Evolutionary conservation across 2,888 invertebrate species (phyloP).

Genomic region (Ypsolopha sequella): DNA sequence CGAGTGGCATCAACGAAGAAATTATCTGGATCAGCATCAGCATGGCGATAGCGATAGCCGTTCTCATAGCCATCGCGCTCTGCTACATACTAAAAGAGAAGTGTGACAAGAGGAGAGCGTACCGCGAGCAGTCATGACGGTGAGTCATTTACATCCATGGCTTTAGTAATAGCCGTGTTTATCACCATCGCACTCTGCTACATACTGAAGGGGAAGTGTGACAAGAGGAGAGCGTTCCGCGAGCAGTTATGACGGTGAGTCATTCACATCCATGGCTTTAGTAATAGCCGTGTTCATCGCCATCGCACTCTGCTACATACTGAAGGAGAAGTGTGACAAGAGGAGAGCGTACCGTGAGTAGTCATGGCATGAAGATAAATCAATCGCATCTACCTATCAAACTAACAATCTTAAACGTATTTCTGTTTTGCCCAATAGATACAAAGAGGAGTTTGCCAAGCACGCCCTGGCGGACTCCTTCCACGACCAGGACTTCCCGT

Average conservation of each 20-base stretch:
- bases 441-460: slow-evolving; percentile 62
- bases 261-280: slow-evolving; percentile 73
- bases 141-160: slow-evolving; percentile 76
- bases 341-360: slow-evolving; percentile 79
- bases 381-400: no score
- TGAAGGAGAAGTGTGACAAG: slow-evolving; percentile 84
- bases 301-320: slow-evolving; percentile 85
- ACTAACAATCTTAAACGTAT: no score
- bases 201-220: slow-evolving; percentile 77
- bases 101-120: slow-evolving; percentile 75
- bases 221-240: slow-evolving; percentile 74
- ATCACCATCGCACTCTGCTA: slow-evolving; percentile 79
- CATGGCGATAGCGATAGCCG: slow-evolving; percentile 81
- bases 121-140: slow-evolving; percentile 70
- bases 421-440: slow-evolving; percentile 10
- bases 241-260: slow-evolving; percentile 48
- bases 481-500: slow-evolving; percentile 35
- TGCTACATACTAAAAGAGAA: slow-evolving; percentile 79
- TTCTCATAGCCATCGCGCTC: slow-evolving; percentile 77
- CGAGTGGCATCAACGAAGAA: slow-evolving; percentile 88
- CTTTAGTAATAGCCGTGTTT: slow-evolving; percentile 75
- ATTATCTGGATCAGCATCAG: slow-evolving; percentile 92
- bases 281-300: slow-evolving; percentile 85
- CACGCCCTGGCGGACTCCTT: slow-evolving; percentile 57
- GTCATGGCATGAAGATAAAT: slow-evolving; percentile 76